Base-by-base conservation (phyloP, 2,888 invertebrate genomes). In the Drosophila diplacantha region DNA sequence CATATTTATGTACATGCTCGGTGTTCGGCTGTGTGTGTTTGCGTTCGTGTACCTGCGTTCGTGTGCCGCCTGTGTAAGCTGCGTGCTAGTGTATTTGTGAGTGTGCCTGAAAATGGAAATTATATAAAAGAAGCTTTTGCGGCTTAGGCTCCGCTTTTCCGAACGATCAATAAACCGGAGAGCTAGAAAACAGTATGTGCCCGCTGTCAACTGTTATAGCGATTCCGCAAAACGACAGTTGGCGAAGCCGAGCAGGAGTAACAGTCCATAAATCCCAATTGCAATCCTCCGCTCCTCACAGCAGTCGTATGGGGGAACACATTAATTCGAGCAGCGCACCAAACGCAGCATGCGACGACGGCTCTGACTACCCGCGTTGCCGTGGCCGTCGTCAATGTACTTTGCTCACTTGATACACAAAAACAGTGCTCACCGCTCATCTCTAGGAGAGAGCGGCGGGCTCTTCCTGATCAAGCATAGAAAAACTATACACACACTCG, bases 61-160 rank as follows among this genome's bases (percentile, higher is more conserved):
- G 61, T 64, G 55, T 49, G 59, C 62, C 50, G 57, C 26, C 44
- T 59, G 59, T 65, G 65, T 44, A 55, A 64, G 71, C 55, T 69
- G 46, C 61, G 61, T 63, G 51, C 64, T 37, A 57, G 47, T 77
- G 65, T 71, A 61, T 35, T n/a, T 11, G 56, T 64, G 34, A 52
- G 44, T 66, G 62, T 50, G 59, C 44, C 67, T 80, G 77, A 84
- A 84, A 84, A 77, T 80, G 74, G 69, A 80, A 84, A 84, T 80
- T 80, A 80, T 80, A 84, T 80, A 80, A 80, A 78, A 68, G 61
- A 66, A 66, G 70, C 69, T 66, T 69, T 66, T 47, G 69, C 62
- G 69, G 69, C 69, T 60, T 52, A 66, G 65, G 69, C 65, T 63
- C 47, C 66, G 47, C 46, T 66, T 66, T 60, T 55, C 63, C 41